These are phyloP conservation scores for Anastrepha ludens DNA, from an alignment of 1,140 invertebrate genomes.

Conservation along the genomic window DNA sequence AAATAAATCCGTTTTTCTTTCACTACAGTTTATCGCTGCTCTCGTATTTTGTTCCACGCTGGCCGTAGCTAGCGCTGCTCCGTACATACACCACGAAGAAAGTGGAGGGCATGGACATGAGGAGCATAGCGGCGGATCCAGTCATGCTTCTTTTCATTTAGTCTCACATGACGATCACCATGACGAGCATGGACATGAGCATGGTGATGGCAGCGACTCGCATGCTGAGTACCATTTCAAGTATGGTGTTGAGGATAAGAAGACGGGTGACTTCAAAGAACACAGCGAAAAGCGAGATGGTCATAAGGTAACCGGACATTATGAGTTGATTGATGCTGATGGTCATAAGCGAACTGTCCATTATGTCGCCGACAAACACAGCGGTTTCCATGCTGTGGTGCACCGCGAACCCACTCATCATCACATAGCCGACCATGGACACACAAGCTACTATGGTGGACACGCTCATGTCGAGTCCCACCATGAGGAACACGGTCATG, in stretches of 20 bases:
- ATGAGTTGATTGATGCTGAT: constrained; percentile 74
- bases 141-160: constrained; percentile 67
- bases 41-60: constrained; percentile 56
- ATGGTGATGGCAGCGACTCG: constrained; percentile 65
- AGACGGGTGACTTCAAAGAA: constrained; percentile 68
- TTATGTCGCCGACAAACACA: constrained; percentile 73
- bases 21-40: constrained; percentile 61
- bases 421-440: constrained; percentile 68
- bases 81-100: constrained; percentile 54
- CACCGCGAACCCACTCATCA: constrained; percentile 72
- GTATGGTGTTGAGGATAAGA: constrained; percentile 69
- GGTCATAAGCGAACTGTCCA: constrained; percentile 74
- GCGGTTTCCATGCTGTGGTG: constrained; percentile 73
- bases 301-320: constrained; percentile 72
- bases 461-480: constrained; percentile 48
- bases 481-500: constrained; percentile 52
- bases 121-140: constrained; percentile 62
- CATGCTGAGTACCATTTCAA: constrained; percentile 68
- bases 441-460: constrained; percentile 60
- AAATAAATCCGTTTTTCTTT: neutral
- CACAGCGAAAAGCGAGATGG: constrained; percentile 66
- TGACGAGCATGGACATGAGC: constrained; percentile 54
- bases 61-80: constrained; percentile 59
- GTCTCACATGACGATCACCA: constrained; percentile 63
- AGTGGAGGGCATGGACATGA: constrained; percentile 17